Evolutionary conservation across 1,140 invertebrate genomes (phyloP).

Genomic region (Euglossa dilemma): DNA sequence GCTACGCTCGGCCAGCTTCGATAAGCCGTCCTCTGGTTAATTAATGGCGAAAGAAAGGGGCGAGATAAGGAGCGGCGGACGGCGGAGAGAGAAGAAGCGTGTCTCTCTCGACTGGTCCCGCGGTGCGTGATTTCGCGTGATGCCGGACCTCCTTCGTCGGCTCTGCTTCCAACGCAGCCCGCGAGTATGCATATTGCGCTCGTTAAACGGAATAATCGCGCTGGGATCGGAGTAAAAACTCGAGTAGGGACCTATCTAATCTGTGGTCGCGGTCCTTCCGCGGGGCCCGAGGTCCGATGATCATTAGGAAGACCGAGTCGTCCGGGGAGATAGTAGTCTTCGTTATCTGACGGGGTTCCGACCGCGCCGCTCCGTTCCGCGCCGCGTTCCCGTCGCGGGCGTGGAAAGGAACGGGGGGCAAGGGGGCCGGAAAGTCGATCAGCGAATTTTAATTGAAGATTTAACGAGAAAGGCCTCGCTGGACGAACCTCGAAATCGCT

Average conservation of each 20-base stretch:
- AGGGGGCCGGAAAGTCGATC: slow-evolving; percentile 23
- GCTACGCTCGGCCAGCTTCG: slow-evolving; percentile 42
- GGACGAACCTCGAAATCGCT: neutral
- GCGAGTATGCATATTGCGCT: slow-evolving; percentile 63
- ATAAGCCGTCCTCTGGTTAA: slow-evolving; percentile 71
- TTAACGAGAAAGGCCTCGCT: slow-evolving; percentile 14
- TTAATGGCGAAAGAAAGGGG: slow-evolving; percentile 69
- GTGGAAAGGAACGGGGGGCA: neutral
- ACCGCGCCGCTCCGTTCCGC: no score
- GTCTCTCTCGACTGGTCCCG: slow-evolving; percentile 20
- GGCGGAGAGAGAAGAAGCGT: slow-evolving; percentile 18
- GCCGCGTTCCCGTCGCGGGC: neutral
- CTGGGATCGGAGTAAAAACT: slow-evolving; percentile 70
- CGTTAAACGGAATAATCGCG: slow-evolving; percentile 72
- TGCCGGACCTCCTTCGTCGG: slow-evolving; percentile 23
- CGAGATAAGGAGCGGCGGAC: slow-evolving; percentile 51
- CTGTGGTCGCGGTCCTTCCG: slow-evolving; percentile 11
- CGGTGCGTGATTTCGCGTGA: slow-evolving; percentile 54
- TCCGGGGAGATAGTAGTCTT: slow-evolving; percentile 20
- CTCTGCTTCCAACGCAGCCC: neutral
- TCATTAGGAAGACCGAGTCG: slow-evolving; percentile 44
- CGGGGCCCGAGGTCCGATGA: slow-evolving; percentile 39
- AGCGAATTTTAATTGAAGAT: slow-evolving; percentile 44
- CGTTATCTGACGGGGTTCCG: slow-evolving; percentile 30
- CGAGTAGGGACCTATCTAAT: slow-evolving; percentile 69